Base-by-base conservation (phyloP, 2,888 invertebrate species). In the Anthrax anthrax region DNA sequence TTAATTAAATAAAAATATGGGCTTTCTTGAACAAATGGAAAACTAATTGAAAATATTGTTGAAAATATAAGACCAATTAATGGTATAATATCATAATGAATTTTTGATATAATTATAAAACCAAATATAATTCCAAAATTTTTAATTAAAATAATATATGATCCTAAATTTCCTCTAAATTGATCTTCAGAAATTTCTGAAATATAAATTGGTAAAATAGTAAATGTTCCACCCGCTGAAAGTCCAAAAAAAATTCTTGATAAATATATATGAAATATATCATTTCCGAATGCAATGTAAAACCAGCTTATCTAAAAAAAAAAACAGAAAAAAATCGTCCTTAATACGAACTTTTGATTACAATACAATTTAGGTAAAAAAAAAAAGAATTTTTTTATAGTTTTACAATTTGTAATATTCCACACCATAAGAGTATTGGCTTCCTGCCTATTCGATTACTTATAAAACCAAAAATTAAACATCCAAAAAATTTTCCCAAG, bases 21-120 rank as follows among this genome's bases (percentile, higher is more conserved):
- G 39, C 60, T 64, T 51, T 65, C 65, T 44, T 60, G 63, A 4
- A 63, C 57, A 29, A 65, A 65, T 14, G 65, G 62, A 16, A 64
- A 65, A 17, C 48, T 41, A 51, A 65, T 45, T 1, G 57, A 55
- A 44, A 64, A 65, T 0, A 52, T 19, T 10, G 60, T 53, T n/a
- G 65, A 58, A 5, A 58, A 29, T 0, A 53, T 40, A 16, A 58
- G 50, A 3, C 63, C 63, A 9, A 60, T 52, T 5, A 61, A 49
- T 27, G 57, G 55, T 0, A 59, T 53, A 39, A 56, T 52, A 1
- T 51, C 50, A 39, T 64, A 61, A 12, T 50, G 47, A 23, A 59
- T 41, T 47, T 52, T 59, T 16, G 56, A 53, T 12, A 60, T 60
- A 5, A 65, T 36, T 0, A 57, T 18, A 8, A 61, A 54, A 8